Conservation (phyloP, 2,113 vertebrate species). For the Blennius ocellaris region DNA sequence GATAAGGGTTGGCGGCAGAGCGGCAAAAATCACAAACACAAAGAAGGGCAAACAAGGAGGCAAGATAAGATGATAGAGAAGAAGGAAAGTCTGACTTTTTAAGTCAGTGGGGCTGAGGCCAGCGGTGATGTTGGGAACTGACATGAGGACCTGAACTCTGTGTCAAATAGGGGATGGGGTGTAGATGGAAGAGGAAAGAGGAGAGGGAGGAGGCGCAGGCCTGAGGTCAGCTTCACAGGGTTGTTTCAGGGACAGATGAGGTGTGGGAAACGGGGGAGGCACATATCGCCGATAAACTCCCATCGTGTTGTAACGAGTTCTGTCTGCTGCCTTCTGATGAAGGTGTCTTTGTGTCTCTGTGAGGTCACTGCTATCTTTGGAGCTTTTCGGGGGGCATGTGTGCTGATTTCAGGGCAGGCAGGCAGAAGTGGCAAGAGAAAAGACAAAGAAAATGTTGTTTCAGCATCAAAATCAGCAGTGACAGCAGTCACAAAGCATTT, state of each 20-base stretch:
- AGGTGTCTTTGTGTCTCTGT: slow-evolving; percentile 38
- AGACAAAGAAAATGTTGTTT: background rate
- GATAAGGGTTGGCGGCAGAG: slow-evolving; percentile 15
- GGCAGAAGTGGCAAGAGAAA: slow-evolving; percentile 9
- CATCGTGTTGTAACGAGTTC: slow-evolving; percentile 42
- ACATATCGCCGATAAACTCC: slow-evolving; percentile 29
- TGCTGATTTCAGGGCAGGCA: background rate
- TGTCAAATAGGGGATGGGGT: slow-evolving; percentile 36
- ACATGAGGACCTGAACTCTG: slow-evolving; percentile 56
- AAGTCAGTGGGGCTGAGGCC: slow-evolving; percentile 39
- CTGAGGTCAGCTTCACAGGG: slow-evolving; percentile 47
- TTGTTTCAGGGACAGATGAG: slow-evolving; percentile 60
- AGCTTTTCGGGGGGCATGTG: slow-evolving; percentile 9
- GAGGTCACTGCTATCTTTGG: slow-evolving; percentile 37
- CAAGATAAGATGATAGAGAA: slow-evolving; percentile 29
- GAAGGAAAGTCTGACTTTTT: slow-evolving; percentile 44
- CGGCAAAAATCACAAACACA: slow-evolving; percentile 14
- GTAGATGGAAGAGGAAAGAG: slow-evolving; percentile 52
- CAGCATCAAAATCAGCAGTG: slow-evolving; percentile 9
- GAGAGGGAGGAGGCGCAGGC: slow-evolving; percentile 43
- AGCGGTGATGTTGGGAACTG: slow-evolving; percentile 59
- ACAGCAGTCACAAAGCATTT: slow-evolving; percentile 12
- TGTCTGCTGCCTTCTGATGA: slow-evolving; percentile 18
- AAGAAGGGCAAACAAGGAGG: slow-evolving; percentile 13
- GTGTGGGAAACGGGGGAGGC: slow-evolving; percentile 62